phyloP scores from a whole-genome alignment of 2,888 invertebrate species.

The Minunthozetes semirufus region DNA sequence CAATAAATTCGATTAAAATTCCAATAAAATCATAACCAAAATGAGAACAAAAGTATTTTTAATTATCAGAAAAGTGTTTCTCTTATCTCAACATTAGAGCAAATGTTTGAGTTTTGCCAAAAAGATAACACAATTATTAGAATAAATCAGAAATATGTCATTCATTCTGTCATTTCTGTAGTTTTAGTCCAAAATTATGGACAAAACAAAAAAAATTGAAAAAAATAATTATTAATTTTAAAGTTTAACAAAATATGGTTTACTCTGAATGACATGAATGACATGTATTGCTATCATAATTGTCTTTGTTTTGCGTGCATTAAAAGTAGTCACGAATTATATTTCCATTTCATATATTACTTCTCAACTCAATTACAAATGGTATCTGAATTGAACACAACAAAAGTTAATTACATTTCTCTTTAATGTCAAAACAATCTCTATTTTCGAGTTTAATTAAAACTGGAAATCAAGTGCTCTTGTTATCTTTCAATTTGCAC shows the following conservation, averaged over 20 bases:
- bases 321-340: not conserved
- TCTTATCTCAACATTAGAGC: not conserved
- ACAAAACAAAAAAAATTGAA: not conserved
- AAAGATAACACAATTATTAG: not conserved
- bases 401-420: conserved; percentile 10
- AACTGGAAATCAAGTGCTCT: not conserved
- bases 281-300: not conserved
- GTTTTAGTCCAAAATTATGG: not conserved
- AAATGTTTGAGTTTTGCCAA: not conserved
- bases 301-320: not conserved
- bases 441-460: conserved; percentile 6
- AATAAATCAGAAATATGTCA: not conserved
- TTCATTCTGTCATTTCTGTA: not conserved
- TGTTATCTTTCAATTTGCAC: not conserved
- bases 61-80: not conserved
- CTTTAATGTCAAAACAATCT: not conserved
- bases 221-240: not conserved
- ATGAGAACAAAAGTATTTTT: too few relatives aligned
- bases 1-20: too few relatives aligned
- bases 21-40: too few relatives aligned
- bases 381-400: not conserved
- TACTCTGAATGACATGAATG: not conserved
- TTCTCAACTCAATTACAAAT: not conserved
- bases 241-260: not conserved
- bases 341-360: too few relatives aligned